Evolutionary conservation across 2,113 vertebrate species (phyloP), one percentile per base, ranked within the genome.

Genomic region (zebrafish (Danio rerio)): DNA sequence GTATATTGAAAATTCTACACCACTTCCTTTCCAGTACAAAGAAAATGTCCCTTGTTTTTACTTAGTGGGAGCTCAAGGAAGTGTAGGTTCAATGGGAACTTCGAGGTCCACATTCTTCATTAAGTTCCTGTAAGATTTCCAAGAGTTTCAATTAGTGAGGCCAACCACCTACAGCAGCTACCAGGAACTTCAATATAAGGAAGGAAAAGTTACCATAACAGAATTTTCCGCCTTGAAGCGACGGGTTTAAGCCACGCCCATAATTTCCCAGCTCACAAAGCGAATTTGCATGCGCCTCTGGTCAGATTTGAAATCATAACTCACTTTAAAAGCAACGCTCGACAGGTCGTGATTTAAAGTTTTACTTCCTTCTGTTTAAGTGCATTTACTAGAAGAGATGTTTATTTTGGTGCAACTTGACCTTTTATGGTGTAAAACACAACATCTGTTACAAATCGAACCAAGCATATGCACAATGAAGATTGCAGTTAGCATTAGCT

Each of bases 111-210:
- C 56, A 62, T 83, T 71, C 65, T 78, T 78, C 9, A 50, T 61
- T 18, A 52, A 69, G 20, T 78, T 78, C 65, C 63, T 70, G 55
- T 53, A 71, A 71, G 59, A 1, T 10, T 71, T 50, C 21, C 13
- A 55, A 21, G 31, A 58, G 62, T 31, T 76, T 45, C 12, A 7
- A 66, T 9, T 50, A 12, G 16, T 6, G 9, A 61, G 81, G 55
- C 74, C 55, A 78, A 78, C 13, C 55, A 78, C 53, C 73, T 43
- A 52, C 65, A 61, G 47, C 12, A 31, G 9, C 42, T 83, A 43
- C 81, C 81, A 83, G 75, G 74, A 83, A 83, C 61, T 68, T 1
- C 43, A 31, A 68, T 18, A 75, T 16, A 50, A 75, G 72, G 71
- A 76, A 76, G 72, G 55, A 56, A 56, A 40, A 20, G n/a, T 15